A percentile compares a stretch with the other conserved stretches of the same genome.
Evolutionary conservation across 1,140 invertebrate species (phyloP).

Genomic region (Lepidotrigona ventralis): DNA sequence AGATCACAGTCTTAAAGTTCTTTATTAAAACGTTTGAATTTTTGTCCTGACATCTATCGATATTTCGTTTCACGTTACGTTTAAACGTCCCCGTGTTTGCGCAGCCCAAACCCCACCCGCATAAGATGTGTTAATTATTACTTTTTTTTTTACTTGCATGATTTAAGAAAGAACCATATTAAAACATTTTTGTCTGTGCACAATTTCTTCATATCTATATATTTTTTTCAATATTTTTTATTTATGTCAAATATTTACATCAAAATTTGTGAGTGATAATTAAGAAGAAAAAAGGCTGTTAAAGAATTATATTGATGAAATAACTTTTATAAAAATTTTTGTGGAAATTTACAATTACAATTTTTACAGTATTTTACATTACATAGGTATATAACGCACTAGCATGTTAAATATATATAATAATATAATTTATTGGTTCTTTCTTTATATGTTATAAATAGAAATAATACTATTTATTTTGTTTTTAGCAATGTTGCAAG

Average conservation of each 20-base stretch:
- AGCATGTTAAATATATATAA: slow-evolving; percentile 8
- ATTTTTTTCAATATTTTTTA: not conserved
- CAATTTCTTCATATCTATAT: not conserved
- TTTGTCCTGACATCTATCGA: too few relatives aligned
- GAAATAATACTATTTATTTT: slow-evolving; percentile 39
- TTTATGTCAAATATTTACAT: not conserved
- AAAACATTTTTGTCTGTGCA: slow-evolving; percentile 9
- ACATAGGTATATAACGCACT: not conserved
- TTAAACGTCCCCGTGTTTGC: too few relatives aligned
- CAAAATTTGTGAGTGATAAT: not conserved
- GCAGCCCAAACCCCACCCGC: too few relatives aligned
- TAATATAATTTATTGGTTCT: slow-evolving; percentile 24
- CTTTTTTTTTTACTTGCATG: slow-evolving; percentile 39
- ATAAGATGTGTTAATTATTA: not conserved
- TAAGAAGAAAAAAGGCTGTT: not conserved
- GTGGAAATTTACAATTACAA: not conserved
- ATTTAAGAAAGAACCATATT: slow-evolving; percentile 36
- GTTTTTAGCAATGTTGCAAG: slow-evolving; percentile 78
- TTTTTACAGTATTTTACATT: not conserved
- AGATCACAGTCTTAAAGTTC: too few relatives aligned
- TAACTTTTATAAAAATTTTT: not conserved
- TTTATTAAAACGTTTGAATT: too few relatives aligned
- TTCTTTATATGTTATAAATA: slow-evolving; percentile 12
- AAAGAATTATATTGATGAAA: not conserved
- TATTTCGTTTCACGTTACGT: too few relatives aligned